Conservation (phyloP, 2,113 vertebrate species). For the Psilopogon haemacephalus region DNA sequence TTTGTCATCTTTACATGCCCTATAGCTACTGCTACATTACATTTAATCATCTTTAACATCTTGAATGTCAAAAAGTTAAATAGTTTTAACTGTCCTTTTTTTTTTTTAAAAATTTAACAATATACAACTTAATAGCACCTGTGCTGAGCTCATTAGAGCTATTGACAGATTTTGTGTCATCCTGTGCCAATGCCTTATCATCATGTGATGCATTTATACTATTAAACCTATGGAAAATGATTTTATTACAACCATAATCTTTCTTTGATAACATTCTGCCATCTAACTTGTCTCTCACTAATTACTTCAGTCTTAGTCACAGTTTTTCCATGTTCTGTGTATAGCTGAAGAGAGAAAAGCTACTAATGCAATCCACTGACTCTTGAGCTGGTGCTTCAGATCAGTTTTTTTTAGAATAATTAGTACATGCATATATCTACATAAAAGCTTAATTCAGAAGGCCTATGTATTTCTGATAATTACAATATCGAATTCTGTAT, state of each 20-base stretch:
- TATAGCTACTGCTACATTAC: constrained; percentile 49
- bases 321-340: background rate
- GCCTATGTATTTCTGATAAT: background rate
- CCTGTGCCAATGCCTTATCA: background rate
- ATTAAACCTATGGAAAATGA: background rate
- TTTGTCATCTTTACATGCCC: constrained; percentile 61
- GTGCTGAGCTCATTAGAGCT: constrained; percentile 3
- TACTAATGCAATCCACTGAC: background rate
- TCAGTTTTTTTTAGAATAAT: background rate
- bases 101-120: constrained; percentile 41
- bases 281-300: background rate
- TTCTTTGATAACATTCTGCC: background rate
- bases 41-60: constrained; percentile 67
- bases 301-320: background rate
- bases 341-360: background rate
- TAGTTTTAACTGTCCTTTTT: constrained; percentile 51
- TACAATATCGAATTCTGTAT: background rate
- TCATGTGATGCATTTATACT: background rate
- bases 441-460: background rate
- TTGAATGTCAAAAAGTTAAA: constrained; percentile 68
- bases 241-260: background rate
- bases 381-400: background rate
- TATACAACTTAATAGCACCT: constrained; percentile 41
- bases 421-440: background rate
- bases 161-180: constrained; percentile 7